A percentile compares a stretch with the other conserved stretches of the same genome.
phyloP scores from a whole-genome alignment of 2,888 invertebrate species.

The Scaptodrosophila latifasciaeformis region DNA sequence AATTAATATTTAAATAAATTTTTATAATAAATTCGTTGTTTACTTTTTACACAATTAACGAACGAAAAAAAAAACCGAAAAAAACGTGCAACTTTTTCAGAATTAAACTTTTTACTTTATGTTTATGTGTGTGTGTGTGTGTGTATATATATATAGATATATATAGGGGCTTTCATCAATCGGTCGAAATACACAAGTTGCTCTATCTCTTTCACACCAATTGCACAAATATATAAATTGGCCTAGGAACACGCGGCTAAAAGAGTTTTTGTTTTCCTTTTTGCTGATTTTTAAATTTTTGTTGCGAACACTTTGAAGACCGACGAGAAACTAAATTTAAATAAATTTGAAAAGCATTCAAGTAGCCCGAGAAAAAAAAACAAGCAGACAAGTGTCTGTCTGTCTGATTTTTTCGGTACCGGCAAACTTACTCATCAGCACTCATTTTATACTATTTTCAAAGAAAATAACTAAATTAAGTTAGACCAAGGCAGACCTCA shows the following conservation, averaged over 20 bases:
- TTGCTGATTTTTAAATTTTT: too few species aligned
- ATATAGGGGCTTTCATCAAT: conserved; percentile 39
- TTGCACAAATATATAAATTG: conserved; percentile 35
- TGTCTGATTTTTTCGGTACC: conserved; percentile 1
- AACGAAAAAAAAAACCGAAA: not conserved
- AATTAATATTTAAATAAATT: too few species aligned
- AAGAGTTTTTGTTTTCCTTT: too few species aligned
- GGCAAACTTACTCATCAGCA: not conserved
- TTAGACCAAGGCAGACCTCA: too few species aligned
- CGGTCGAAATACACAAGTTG: conserved; percentile 55
- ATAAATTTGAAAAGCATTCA: conserved; percentile 45
- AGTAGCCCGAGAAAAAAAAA: conserved; percentile 38
- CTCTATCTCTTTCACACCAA: conserved; percentile 67
- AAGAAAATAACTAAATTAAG: too few species aligned
- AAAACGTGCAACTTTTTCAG: conserved; percentile 28
- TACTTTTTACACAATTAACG: conserved; percentile 41
- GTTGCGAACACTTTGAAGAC: conserved; percentile 56
- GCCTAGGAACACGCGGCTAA: conserved; percentile 21
- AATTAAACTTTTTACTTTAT: conserved; percentile 44
- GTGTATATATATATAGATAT: conserved; percentile 25
- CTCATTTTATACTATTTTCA: too few species aligned
- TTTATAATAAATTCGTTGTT: conserved; percentile 48
- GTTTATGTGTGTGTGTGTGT: conserved; percentile 4
- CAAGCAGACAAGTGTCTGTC: conserved; percentile 15
- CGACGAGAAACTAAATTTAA: conserved; percentile 68